Base-by-base conservation (phyloP, 1,140 invertebrate species). In the Ostrea edulis region DNA sequence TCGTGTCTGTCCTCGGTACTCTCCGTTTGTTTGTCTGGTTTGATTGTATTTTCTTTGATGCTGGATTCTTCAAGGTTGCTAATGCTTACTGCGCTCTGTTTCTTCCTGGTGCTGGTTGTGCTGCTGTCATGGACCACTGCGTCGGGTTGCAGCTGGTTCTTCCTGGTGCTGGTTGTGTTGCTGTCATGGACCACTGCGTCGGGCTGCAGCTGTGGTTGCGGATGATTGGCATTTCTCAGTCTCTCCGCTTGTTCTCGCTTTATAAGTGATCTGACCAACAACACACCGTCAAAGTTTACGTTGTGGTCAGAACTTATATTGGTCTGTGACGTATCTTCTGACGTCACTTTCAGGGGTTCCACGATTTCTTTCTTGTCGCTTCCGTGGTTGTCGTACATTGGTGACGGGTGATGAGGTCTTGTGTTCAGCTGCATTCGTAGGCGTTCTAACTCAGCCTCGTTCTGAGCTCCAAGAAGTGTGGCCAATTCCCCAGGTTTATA, bases 401-500 rank as follows among this genome's bases (percentile, higher is more conserved):
- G 29, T 9, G 22, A 4, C 14, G 9, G 22, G 12, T 77, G 29
- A 14, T 29, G 29, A 77, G 22, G 68, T 25, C 68, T 14, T 0
- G 68, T 25, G 29, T 35, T 77, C 22, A 77, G 14, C 35, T 77
- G 22, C 68, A 35, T 77, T 77, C 68, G 68, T 0, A 77, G 68
- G 2, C 14, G 68, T 29, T 29, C 25, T 25, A 77, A 25, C 2
- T 77, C 68, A 35, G 68, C 25, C 68, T 14, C 68, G 29, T 0
- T 77, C 35, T 77, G 68, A 77, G 68, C 68, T 35, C 68, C 68
- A 3, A 77, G 68, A 35, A 77, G 68, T 17, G 14, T 77, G 8
- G 68, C 22, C 22, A 77, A 9, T 29, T 77, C 68, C 2, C 68
- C 68, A 29, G 68, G 68, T 14, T 77, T 77, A 25, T 77, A 77